A percentile compares a stretch with the other conserved stretches of the same genome.
Evolutionary conservation across 1,140 invertebrate species (phyloP).

Genomic region (Lordiphosa stackelbergi): DNA sequence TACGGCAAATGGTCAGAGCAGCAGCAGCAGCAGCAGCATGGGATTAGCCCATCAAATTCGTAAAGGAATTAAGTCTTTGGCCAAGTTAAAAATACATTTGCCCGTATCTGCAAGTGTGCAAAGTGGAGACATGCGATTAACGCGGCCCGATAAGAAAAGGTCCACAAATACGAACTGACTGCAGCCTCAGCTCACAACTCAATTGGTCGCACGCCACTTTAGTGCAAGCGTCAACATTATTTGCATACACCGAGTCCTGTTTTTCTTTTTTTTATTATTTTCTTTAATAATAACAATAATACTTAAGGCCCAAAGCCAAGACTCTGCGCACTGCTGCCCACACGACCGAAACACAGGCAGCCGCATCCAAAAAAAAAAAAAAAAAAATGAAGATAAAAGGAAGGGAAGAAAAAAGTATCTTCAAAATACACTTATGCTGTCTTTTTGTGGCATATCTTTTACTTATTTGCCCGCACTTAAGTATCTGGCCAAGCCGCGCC

Average conservation of each 20-base stretch:
- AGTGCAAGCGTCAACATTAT: slow-evolving; percentile 14
- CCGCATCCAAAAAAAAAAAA: slow-evolving; percentile 13
- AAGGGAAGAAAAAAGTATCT: slow-evolving; percentile 44
- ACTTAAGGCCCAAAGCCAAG: slow-evolving; percentile 25
- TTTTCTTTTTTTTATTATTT: no score
- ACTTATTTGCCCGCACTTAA: slow-evolving; percentile 68
- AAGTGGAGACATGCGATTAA: slow-evolving; percentile 5
- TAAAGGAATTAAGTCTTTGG: slow-evolving; percentile 10
- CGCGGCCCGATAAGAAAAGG: slow-evolving; percentile 1
- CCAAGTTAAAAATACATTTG: slow-evolving; percentile 13
- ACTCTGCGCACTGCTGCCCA: slow-evolving; percentile 20
- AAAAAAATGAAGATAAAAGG: slow-evolving; percentile 22
- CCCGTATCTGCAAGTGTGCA: slow-evolving; percentile 4
- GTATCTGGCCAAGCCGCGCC: slow-evolving; percentile 58
- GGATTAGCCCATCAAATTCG: slow-evolving; percentile 10
- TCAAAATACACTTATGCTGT: slow-evolving; percentile 70
- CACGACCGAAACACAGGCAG: slow-evolving; percentile 10
- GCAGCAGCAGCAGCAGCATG: slow-evolving; percentile 2
- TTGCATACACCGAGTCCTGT: slow-evolving; percentile 51
- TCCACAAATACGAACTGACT: slow-evolving; percentile 9
- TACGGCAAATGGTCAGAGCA: slow-evolving; percentile 18
- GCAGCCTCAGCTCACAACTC: slow-evolving; percentile 29
- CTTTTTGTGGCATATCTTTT: slow-evolving; percentile 70
- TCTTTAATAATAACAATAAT: slow-evolving; percentile 16
- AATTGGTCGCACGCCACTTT: slow-evolving; percentile 33